These are phyloP conservation scores for Heliangelus exortis DNA, from an alignment of 2,797 vertebrate species.

Conservation along the genomic window DNA sequence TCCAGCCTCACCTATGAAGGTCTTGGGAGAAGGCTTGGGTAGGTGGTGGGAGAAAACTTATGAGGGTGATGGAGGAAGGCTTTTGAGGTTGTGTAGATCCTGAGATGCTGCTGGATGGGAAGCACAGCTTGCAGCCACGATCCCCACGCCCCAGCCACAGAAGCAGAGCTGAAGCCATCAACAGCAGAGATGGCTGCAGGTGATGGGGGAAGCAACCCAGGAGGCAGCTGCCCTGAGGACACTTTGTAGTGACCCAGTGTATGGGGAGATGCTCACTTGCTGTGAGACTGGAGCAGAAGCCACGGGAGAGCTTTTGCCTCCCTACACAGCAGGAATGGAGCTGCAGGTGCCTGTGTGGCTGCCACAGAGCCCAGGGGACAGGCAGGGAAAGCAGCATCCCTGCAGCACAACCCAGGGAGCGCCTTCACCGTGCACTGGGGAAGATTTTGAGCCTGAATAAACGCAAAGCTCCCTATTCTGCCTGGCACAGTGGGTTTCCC, in stretches of 20 bases:
- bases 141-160: background rate
- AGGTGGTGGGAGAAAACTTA: background rate
- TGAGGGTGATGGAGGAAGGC: background rate
- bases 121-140: background rate
- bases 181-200: background rate
- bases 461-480: constrained; percentile 27
- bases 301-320: background rate
- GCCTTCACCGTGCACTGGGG: background rate
- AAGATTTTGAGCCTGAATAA: constrained; percentile 18
- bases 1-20: background rate
- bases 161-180: background rate
- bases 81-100: background rate
- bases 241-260: rapidly evolving
- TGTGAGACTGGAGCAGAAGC: background rate
- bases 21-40: background rate
- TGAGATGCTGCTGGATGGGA: background rate
- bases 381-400: background rate
- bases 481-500: background rate
- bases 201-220: background rate
- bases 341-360: background rate
- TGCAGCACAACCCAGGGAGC: background rate
- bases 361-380: background rate
- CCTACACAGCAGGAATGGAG: background rate
- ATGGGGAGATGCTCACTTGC: background rate
- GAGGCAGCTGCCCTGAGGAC: background rate